Conservation (phyloP, 2,113 vertebrate genomes). For the Xerus inauris region DNA sequence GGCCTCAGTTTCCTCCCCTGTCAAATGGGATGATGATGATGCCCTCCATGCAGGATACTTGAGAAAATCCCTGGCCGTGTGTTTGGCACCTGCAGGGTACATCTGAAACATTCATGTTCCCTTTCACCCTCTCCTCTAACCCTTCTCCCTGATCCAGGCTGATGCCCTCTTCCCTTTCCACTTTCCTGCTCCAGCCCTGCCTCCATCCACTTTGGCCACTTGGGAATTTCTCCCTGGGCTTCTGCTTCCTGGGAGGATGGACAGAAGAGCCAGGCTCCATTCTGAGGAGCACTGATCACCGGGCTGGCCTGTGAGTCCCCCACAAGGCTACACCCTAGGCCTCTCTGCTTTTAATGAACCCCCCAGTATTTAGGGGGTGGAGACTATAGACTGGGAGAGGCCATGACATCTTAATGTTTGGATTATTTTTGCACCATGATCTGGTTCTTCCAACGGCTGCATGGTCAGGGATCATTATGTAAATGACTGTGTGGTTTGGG, state of each 20-base stretch:
- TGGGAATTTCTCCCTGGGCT: not conserved
- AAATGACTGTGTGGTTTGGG: not conserved
- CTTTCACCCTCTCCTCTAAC: not conserved
- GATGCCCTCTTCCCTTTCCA: not conserved
- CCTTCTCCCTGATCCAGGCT: not conserved
- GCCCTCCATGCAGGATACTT: not conserved
- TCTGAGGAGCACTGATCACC: not conserved
- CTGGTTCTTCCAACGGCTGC: not conserved
- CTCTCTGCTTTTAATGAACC: constrained; percentile 18
- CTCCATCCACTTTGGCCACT: not conserved
- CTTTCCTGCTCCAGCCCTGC: not conserved
- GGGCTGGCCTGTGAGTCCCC: not conserved
- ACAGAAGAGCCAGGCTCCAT: not conserved
- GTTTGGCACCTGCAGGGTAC: not conserved
- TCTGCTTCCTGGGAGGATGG: not conserved
- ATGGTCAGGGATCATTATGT: not conserved
- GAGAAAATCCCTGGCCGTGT: not conserved
- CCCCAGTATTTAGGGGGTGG: not conserved
- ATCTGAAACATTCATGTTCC: not conserved
- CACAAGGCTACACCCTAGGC: not conserved
- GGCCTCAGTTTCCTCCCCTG: not conserved
- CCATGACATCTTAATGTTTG: not conserved
- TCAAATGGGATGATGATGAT: not conserved
- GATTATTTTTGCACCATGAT: not conserved
- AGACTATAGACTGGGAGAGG: not conserved